Percentiles rank a stretch among this genome's conserved stretches.
Conservation (phyloP, 2,113 vertebrate species). For the Dendrocopos noguchii region DNA sequence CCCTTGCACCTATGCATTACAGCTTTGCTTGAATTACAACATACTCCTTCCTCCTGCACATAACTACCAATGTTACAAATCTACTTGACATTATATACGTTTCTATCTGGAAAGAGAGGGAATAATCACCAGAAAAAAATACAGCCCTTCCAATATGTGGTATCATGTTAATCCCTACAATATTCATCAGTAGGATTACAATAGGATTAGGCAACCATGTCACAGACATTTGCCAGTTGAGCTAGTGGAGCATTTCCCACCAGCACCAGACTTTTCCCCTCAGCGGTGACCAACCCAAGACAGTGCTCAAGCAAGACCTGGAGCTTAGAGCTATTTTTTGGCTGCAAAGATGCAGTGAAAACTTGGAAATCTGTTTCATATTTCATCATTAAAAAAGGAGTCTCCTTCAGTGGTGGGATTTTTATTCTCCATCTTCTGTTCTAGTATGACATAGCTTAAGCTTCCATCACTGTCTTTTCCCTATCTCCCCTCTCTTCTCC, state of each 20-base stretch:
- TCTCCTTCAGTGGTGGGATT: background rate
- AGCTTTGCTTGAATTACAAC: background rate
- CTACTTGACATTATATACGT: background rate
- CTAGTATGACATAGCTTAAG: background rate
- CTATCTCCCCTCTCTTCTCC: background rate
- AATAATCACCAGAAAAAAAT: background rate
- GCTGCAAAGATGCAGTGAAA: background rate
- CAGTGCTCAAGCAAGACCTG: background rate
- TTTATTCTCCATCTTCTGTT: background rate
- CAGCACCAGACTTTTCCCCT: background rate
- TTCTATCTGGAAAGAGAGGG: background rate
- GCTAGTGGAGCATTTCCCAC: background rate
- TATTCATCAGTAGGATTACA: background rate
- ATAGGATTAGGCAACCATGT: background rate
- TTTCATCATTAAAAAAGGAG: fast-evolving
- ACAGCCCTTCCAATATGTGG: background rate
- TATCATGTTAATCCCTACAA: background rate
- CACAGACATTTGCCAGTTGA: background rate
- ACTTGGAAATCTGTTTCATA: background rate
- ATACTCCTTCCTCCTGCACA: background rate
- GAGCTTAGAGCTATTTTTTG: background rate
- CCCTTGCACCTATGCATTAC: background rate
- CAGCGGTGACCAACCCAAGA: background rate
- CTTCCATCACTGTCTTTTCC: background rate
- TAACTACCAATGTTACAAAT: background rate